phyloP scores from a whole-genome alignment of 2,797 vertebrate species.

The Pangasius sanitwongsei region DNA sequence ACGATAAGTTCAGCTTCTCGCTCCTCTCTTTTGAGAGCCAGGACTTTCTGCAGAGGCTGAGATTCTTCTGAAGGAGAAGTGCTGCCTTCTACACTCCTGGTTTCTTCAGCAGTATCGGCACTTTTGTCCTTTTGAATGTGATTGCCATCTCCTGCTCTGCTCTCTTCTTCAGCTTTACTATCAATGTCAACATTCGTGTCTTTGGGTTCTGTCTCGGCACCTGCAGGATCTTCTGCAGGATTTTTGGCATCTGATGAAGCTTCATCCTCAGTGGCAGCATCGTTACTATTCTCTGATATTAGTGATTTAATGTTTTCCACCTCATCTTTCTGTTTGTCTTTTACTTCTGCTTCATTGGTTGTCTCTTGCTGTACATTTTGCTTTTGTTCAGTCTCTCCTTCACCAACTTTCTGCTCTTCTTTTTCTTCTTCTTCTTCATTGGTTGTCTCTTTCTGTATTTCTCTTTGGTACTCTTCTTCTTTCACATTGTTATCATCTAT shows the following conservation, averaged over 20 bases:
- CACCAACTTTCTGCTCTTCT: background rate
- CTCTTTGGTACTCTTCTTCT: background rate
- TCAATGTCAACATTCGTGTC: background rate
- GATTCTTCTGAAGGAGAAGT: slow-evolving; percentile 43
- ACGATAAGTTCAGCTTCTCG: slow-evolving; percentile 41
- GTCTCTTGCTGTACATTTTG: background rate
- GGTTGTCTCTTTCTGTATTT: background rate
- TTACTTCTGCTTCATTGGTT: background rate
- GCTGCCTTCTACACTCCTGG: slow-evolving; percentile 41
- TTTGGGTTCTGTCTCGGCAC: slow-evolving; percentile 16
- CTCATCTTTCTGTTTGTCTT: background rate
- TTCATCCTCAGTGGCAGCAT: slow-evolving; percentile 6
- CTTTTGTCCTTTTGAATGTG: background rate
- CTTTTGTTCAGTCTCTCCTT: background rate
- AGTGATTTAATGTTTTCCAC: background rate
- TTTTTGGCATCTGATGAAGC: background rate
- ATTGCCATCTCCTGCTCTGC: background rate
- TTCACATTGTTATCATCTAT: background rate
- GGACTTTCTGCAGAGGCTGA: slow-evolving; percentile 30
- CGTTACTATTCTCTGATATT: background rate
- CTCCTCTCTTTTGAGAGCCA: slow-evolving; percentile 38
- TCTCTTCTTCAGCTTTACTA: slow-evolving; percentile 14
- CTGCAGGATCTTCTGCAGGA: slow-evolving; percentile 10
- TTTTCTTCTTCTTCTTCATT: background rate
- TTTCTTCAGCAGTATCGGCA: slow-evolving; percentile 62